Base-by-base conservation (phyloP, 2,888 invertebrate species). In the Patella caerulea region DNA sequence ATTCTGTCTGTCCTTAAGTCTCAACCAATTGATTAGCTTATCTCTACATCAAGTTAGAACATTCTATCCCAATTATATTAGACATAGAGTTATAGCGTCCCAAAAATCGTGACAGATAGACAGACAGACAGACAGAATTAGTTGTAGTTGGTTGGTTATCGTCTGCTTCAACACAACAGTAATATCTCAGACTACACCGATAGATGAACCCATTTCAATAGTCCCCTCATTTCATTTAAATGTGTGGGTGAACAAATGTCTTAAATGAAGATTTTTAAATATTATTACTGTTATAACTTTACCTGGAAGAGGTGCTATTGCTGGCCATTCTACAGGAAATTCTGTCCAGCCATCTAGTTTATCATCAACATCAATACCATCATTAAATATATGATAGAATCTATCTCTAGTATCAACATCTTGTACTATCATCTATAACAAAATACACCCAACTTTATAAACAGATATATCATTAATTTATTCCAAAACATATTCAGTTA, bases 261-360 rank as follows among this genome's bases (percentile, higher is more conserved):
- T 53, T 5, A 73, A 73, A 73, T 73, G 11, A 34, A 73, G 5
- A 55, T 29, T n/a, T 19, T 29, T 11, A 14, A 56, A 11, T 45
- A 45, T 45, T 9, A 45, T 9, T 1, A 45, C 45, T 9, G 45
- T 74, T 19, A n/a, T 69, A 45, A 19, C 71, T 76, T 72, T 78
- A 88, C 87, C 86, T 82, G 84, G 83, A 17, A 84, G 81, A n/a
- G 86, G 72, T 17, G 78, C 79, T 12, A 88, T 77, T 76, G 87
- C 88, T 24, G 88, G 88, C 88, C 88, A 88, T 19, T 85, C 82
- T 29, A 88, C 85, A 15, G 89, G 87, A 29, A 88, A 82, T 77
- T 90, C 90, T 76, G 76, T 85, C 88, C 89, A 89, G 12, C 90
- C 90, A 83, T 90, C 90, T 45, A 81, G 79, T 34, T 83, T 83